A percentile compares a stretch with the other conserved stretches of the same genome.
Conservation (phyloP, 2,888 invertebrate species). For the Macrophya annulata region DNA sequence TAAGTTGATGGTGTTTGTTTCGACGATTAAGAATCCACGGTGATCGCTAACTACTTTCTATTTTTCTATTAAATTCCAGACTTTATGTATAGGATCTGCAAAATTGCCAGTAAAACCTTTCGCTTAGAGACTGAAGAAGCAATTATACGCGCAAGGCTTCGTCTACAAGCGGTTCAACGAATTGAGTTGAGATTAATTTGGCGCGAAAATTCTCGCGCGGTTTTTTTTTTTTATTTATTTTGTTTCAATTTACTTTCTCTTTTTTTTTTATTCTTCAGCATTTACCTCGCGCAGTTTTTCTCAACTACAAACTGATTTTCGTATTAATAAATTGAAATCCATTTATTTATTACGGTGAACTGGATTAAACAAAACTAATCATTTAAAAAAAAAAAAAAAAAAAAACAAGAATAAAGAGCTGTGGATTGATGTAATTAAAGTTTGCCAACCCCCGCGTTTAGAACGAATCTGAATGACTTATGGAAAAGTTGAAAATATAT, state of each 20-base stretch:
- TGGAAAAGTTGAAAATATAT: slow-evolving; percentile 13
- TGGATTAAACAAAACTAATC: background rate
- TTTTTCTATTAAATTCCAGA: background rate
- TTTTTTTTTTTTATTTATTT: too few species aligned
- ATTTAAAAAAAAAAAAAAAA: background rate
- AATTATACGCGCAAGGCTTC: slow-evolving; percentile 20
- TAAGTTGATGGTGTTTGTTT: slow-evolving; percentile 38
- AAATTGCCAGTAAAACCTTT: background rate
- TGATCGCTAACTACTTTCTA: background rate
- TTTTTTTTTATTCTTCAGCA: background rate
- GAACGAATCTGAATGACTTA: background rate
- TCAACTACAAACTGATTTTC: background rate
- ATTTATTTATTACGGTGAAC: background rate
- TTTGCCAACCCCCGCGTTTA: background rate
- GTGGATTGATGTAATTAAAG: background rate
- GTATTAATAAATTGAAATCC: background rate
- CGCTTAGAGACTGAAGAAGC: background rate
- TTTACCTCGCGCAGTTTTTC: background rate
- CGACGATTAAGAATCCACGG: background rate
- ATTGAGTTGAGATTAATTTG: slow-evolving; percentile 35
- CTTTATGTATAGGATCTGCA: background rate
- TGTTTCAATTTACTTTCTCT: background rate
- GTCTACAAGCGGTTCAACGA: background rate
- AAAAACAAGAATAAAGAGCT: background rate
- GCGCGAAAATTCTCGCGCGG: slow-evolving; percentile 31